phyloP scores from a whole-genome alignment of 1,140 invertebrate species.

The Heliconius nattereri region DNA sequence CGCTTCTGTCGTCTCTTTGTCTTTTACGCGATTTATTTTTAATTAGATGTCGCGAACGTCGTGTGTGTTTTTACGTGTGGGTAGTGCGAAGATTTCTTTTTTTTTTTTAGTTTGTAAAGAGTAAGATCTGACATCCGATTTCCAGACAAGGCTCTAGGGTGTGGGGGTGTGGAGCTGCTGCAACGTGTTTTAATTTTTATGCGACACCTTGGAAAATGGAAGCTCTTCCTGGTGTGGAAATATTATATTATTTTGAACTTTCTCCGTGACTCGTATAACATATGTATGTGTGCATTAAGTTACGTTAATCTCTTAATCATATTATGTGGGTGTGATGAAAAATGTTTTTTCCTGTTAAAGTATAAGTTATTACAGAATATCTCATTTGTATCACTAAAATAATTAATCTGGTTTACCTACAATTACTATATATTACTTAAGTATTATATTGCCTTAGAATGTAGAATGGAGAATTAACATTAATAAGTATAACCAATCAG shows the following conservation, averaged over 20 bases:
- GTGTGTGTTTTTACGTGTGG: slow-evolving; percentile 41
- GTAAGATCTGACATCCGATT: slow-evolving; percentile 18
- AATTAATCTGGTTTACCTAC: no score
- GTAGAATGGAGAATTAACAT: no score
- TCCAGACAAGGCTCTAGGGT: not conserved
- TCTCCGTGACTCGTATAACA: not conserved
- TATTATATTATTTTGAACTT: slow-evolving; percentile 7
- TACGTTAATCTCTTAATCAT: slow-evolving; percentile 7
- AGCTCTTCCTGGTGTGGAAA: slow-evolving; percentile 4
- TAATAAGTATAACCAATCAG: no score
- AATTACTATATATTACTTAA: no score
- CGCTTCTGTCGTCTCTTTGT: slow-evolving; percentile 68
- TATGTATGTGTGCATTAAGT: slow-evolving; percentile 5
- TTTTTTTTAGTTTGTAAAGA: slow-evolving; percentile 14
- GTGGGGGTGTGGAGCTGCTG: not conserved
- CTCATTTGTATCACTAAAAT: no score
- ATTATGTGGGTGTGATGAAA: not conserved
- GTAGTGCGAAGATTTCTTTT: slow-evolving; percentile 39
- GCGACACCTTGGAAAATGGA: slow-evolving; percentile 10
- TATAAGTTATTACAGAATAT: not conserved
- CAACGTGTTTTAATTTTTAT: slow-evolving; percentile 20
- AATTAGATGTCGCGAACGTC: slow-evolving; percentile 55
- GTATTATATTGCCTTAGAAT: no score
- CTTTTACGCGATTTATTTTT: slow-evolving; percentile 78
- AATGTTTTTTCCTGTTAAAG: not conserved